Conservation (phyloP, 2,113 vertebrate species). For the Microcebus ravelobensis region DNA sequence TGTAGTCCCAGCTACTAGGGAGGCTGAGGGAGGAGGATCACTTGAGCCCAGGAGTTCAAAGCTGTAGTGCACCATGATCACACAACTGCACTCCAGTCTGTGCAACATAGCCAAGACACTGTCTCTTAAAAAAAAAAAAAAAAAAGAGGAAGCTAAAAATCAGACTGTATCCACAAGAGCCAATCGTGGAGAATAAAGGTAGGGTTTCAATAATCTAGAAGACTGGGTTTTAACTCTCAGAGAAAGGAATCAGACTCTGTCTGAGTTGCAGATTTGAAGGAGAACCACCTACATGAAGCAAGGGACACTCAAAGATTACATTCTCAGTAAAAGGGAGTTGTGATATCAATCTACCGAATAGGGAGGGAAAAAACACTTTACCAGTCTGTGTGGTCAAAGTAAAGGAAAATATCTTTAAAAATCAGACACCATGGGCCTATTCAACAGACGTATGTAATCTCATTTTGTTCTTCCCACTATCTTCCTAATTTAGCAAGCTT, state of each 20-base stretch:
- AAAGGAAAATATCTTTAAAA: neutral
- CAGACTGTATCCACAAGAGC: neutral
- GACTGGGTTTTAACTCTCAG: neutral
- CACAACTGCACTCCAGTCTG: neutral
- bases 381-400: neutral
- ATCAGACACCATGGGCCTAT: neutral
- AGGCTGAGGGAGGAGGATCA: neutral
- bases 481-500: neutral
- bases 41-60: neutral
- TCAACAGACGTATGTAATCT: neutral
- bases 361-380: neutral
- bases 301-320: neutral
- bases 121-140: neutral
- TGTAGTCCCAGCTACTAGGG: neutral
- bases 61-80: neutral
- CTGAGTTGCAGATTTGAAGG: neutral
- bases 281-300: neutral
- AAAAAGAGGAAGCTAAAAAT: neutral
- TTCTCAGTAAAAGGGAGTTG: neutral
- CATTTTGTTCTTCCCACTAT: neutral
- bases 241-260: neutral
- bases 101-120: neutral
- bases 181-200: neutral
- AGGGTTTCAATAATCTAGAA: neutral
- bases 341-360: neutral